A percentile compares a stretch with the other conserved stretches of the same genome.
phyloP scores from a whole-genome alignment of 2,797 vertebrate species.

The Okamejei kenojei region DNA sequence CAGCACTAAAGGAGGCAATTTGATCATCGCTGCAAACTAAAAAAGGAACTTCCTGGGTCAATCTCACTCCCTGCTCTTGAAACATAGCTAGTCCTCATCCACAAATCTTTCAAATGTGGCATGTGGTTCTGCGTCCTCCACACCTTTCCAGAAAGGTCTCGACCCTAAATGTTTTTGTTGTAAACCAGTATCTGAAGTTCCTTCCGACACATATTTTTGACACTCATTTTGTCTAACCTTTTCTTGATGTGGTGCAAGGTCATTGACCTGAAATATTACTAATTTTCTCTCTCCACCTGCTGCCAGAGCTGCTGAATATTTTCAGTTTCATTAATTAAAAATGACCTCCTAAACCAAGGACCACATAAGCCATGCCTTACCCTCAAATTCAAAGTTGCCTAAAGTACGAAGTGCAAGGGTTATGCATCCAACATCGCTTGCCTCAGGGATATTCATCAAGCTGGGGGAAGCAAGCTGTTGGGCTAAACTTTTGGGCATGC shows the following conservation, averaged over 20 bases:
- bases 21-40: too few species aligned
- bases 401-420: constrained; percentile 89
- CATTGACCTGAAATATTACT: not conserved
- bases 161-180: too few species aligned
- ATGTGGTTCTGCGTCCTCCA: too few species aligned
- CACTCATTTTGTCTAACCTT: not conserved
- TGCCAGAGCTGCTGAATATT: not conserved
- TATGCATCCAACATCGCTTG: constrained; percentile 92
- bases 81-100: too few species aligned
- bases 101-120: too few species aligned
- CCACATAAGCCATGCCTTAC: constrained; percentile 52
- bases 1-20: too few species aligned
- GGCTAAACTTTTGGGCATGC: constrained; percentile 94
- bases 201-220: too few species aligned
- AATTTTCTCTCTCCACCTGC: not conserved
- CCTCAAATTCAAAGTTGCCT: constrained; percentile 97
- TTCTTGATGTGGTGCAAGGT: not conserved
- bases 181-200: too few species aligned
- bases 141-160: too few species aligned
- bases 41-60: too few species aligned
- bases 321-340: not conserved
- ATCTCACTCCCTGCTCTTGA: too few species aligned
- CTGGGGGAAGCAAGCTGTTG: constrained; percentile 91
- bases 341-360: not conserved
- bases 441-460: constrained; percentile 89